Evolutionary conservation across 2,888 invertebrate species (phyloP), one percentile per base, ranked within the genome.

Genomic region (Morpho helenor): DNA sequence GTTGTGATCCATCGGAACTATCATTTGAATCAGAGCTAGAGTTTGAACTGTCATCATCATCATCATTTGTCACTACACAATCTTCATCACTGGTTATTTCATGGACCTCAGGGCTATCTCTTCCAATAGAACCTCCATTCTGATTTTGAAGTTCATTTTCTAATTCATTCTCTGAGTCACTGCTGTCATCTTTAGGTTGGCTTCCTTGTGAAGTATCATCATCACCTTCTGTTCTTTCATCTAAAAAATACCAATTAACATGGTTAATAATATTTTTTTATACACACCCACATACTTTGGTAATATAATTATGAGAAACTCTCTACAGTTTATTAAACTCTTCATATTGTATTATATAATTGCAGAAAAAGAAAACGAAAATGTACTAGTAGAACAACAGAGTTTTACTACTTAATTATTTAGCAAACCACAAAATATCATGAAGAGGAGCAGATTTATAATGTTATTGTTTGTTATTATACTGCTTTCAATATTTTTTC

Each of bases 1-100:
- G 82, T 62, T 87, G 88, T 52, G 88, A 88, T 65, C 73, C 72
- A 91, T 94, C 91, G 91, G 95, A 66, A 92, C 94, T 75, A 91
- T 89, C 75, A 93, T 93, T 84, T 67, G 81, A 83, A 59, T 84
- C 85, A 52, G 86, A 75, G 77, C 84, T 86, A 91, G 95, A 65
- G 93, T 94, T 79, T 70, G 90, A 83, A 66, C 82, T 79, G 57
- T 80, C 91, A 79, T 83, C 88, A 57, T 80, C 91, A 79, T 83
- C 88, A 70, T 91, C 91, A 76, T 87, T 86, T 72, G 84, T 93
- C 85, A 85, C 83, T 63, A 83, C 76, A 74, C 84, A 83, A 70
- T 92, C 93, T 68, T 91, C 91, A 69, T 93, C 92, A 80, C 91
- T 91, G 54, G 88, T 86, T 57, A 91, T 91, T 74, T 92, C 91